Base-by-base conservation (phyloP, 2,113 vertebrate species). In the Heteronetta atricapilla region DNA sequence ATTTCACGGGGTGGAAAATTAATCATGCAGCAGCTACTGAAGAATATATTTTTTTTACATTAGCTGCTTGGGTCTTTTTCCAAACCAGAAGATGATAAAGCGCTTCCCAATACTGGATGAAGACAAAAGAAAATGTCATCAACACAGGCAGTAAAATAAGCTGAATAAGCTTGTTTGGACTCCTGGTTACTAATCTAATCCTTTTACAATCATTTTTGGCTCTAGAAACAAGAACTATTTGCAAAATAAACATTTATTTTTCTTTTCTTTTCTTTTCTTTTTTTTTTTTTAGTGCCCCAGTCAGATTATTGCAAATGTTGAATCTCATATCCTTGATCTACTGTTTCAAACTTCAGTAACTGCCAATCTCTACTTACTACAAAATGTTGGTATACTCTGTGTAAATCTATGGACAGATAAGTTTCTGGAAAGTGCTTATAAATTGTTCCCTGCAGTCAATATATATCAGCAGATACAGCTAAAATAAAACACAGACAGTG, bases 21-120 rank as follows among this genome's bases (percentile, higher is more conserved):
- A 95, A 95, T 96, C 95, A 96, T n/a, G 63, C 83, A 87, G 78
- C 78, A 89, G 90, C 86, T 95, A 90, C 90, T 87, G 70, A 28
- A 91, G 83, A 76, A 52, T 96, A 73, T 93, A 70, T 84, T 96
- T 86, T 91, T 95, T 94, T 91, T 88, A 76, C 84, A 88, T 96
- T 94, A 84, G 44, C 77, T 90, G 21, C 53, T 87, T 79, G 60
- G 81, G 81, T 93, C 80, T 87, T 86, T 88, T 93, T 95, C 93
- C 93, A 96, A 96, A 96, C 83, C 93, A 94, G 90, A 92, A 82
- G 86, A 95, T 92, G 94, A 95, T 96, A 95, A 96, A 96, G 88
- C 3, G 0, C 44, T 95, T 95, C 69, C 88, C 48, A 31, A 86
- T 93, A 63, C 81, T 95, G 94, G 83, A 94, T 90, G 56, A 90